Evolutionary conservation across 1,140 invertebrate species (phyloP).

Genomic region (Sitobion miscanthi): DNA sequence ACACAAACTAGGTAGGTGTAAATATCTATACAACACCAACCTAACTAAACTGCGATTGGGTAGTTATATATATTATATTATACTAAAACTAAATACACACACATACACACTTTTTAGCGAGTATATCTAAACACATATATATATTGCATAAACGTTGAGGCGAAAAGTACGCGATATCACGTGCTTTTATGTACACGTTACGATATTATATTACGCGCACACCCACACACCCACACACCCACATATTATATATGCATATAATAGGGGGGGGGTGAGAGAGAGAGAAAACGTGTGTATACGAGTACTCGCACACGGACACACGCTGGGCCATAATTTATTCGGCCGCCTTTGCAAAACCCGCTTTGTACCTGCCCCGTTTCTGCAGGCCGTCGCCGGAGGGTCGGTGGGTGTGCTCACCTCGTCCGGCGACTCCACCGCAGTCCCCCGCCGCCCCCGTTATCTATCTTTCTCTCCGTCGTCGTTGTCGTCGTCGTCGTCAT

Average conservation of each 20-base stretch:
- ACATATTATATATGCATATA: not conserved
- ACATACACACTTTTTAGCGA: not conserved
- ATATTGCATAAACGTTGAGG: not conserved
- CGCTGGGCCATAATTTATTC: conserved; percentile 31
- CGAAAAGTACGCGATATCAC: not conserved
- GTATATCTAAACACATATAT: not conserved
- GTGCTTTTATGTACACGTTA: not conserved
- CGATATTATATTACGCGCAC: not conserved
- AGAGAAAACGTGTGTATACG: not conserved
- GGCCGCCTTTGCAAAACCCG: conserved; percentile 41
- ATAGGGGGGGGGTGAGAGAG: no score
- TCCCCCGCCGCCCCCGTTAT: not conserved
- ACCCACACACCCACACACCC: no score
- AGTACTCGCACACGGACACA: not conserved
- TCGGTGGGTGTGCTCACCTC: not conserved
- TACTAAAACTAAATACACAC: no score
- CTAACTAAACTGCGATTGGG: not conserved
- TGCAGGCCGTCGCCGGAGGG: not conserved
- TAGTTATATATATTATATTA: no score
- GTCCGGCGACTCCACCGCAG: not conserved
- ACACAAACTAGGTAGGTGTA: not conserved
- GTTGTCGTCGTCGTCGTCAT: not conserved
- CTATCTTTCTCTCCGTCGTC: not conserved
- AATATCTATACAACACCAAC: not conserved
- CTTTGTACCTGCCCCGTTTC: conserved; percentile 32